phyloP scores from a whole-genome alignment of 2,797 vertebrate genomes.

The Sitta carolinensis region DNA sequence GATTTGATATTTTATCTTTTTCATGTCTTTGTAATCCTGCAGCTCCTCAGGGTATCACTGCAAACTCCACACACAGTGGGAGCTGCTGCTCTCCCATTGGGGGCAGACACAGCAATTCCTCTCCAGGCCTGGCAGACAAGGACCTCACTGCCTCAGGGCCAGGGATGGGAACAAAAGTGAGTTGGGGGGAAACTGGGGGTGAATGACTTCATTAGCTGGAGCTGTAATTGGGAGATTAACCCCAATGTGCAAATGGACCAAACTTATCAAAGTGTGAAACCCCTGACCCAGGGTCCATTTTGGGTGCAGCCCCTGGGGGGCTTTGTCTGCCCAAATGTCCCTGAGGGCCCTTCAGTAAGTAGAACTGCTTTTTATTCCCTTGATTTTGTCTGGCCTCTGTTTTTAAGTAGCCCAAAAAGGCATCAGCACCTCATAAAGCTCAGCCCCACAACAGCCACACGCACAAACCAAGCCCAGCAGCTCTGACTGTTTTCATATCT shows the following conservation, averaged over 20 bases:
- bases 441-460: rapidly evolving
- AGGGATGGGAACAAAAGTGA: background rate
- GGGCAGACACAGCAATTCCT: background rate
- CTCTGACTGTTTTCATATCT: background rate
- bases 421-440: background rate
- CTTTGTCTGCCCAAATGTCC: background rate
- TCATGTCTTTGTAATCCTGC: background rate
- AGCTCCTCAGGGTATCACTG: background rate
- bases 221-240: background rate
- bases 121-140: background rate
- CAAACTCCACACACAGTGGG: background rate
- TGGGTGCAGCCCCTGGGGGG: background rate
- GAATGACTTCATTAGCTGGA: background rate
- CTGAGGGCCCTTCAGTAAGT: background rate
- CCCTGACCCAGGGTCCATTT: background rate
- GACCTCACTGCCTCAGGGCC: background rate
- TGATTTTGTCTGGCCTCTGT: background rate
- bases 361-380: background rate
- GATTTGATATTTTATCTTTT: background rate
- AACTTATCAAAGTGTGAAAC: background rate
- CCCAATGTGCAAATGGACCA: background rate
- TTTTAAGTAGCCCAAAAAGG: background rate
- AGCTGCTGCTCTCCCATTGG: background rate
- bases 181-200: background rate
- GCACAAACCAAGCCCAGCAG: background rate